Evolutionary conservation across 2,113 vertebrate genomes (phyloP), one percentile per base, ranked within the genome.

Genomic region (Zeus faber): DNA sequence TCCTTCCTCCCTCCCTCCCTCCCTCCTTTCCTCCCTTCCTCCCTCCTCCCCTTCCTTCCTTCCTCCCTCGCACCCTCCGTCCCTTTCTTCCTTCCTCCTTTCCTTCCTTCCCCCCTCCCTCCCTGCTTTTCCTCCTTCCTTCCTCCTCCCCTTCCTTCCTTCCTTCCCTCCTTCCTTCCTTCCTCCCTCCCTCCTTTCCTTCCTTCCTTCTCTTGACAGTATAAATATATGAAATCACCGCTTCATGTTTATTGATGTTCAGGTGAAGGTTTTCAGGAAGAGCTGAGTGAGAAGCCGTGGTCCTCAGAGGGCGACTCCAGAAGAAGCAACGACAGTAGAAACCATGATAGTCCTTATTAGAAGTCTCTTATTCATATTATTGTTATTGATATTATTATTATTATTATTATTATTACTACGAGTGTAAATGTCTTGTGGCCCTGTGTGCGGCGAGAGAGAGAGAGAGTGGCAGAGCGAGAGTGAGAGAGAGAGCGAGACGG

Each of bases 391-490:
- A 31, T 24, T 47, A 47, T 25, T 24, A 47, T 47, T 25, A 25
- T n/a, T 25, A 47, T 23, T 47, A 23, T 45, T 45, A 45, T 49
- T 70, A 72, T 84, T 82, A 85, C 77, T 84, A 81, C 72, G 81
- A 76, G 72, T 75, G 61, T 80, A 79, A 68, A 43, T 81, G 61
- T 69, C 80, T 80, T 75, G 82, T 83, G 84, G 80, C 84, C 82
- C 73, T 77, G 59, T 74, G 49, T 70, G 68, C 65, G 76, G 78
- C 81, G 72, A 80, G 73, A 27, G 51, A 67, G 58, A 43, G 49
- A 68, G 61, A 58, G 67, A 52, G 44, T n/a, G 49, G 55, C 4
- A 1, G 58, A 70, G 56, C 54, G 37, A 58, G 33, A 68, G 58
- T 41, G 23, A 11, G 5, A 11, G 6, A 35, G 64, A n/a, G n/a